Conservation (phyloP, 2,888 invertebrate species). For the Dilophus febrilis region DNA sequence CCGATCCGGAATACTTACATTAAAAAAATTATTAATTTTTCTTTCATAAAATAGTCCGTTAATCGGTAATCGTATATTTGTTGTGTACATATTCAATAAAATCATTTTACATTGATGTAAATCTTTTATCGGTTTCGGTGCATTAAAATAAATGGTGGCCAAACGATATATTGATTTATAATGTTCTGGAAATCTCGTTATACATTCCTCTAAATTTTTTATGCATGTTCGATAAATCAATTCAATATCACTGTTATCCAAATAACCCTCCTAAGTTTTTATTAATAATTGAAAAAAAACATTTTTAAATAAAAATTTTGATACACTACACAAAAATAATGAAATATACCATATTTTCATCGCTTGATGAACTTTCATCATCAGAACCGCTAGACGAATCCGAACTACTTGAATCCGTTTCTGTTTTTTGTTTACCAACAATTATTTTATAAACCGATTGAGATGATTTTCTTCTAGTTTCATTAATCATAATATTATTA, state of each 20-base stretch:
- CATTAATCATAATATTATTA: neutral
- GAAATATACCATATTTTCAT: slow-evolving; percentile 1
- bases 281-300: too few species aligned
- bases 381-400: slow-evolving; percentile 30
- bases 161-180: slow-evolving; percentile 84
- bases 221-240: slow-evolving; percentile 49
- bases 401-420: slow-evolving; percentile 36
- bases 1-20: slow-evolving; percentile 35
- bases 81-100: slow-evolving; percentile 48
- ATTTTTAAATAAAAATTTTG: too few species aligned
- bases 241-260: slow-evolving; percentile 21
- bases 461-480: slow-evolving; percentile 2
- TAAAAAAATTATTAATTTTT: slow-evolving; percentile 74
- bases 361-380: slow-evolving; percentile 11
- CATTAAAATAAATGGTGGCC: slow-evolving; percentile 65
- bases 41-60: slow-evolving; percentile 74
- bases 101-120: slow-evolving; percentile 52
- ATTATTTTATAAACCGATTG: neutral
- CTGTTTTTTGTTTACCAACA: slow-evolving; percentile 12
- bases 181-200: slow-evolving; percentile 72
- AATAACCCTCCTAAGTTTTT: slow-evolving; percentile 15
- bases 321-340: neutral
- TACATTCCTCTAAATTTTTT: slow-evolving; percentile 67
- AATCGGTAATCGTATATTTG: slow-evolving; percentile 46
- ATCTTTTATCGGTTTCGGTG: slow-evolving; percentile 45